Base-by-base conservation (phyloP, 2,113 vertebrate species). In the Loxodonta africana region DNA sequence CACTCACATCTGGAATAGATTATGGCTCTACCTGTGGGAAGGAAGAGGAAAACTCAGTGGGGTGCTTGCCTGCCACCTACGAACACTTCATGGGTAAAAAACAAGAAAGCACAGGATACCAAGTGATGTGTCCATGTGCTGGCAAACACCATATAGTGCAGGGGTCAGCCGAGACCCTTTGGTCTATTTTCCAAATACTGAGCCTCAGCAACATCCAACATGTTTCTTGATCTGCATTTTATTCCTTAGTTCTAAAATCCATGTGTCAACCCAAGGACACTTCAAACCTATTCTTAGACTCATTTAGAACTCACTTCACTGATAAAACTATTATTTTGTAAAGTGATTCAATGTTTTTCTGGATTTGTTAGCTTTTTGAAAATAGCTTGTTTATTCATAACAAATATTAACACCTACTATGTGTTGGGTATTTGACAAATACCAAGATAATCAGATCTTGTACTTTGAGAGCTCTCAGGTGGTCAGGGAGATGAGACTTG, bases 321-420 rank as follows among this genome's bases (percentile, higher is more conserved):
- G 41, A 44, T 86, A 74, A 88, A 96, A 92, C 73, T 94, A 81
- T 62, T 69, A 92, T 53, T 93, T 96, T 93, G 80, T 46, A 67
- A 95, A 91, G 41, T 23, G 25, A 93, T 74, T 65, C 5, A 65
- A 62, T 15, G 76, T 62, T 83, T 41, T 77, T 94, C 82, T 91
- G n/a, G 14, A 48, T 76, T 62, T 41, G 93, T 33, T 28, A 73
- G 80, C 63, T 91, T 78, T 93, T 85, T 81, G 74, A 26, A 87
- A 83, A 80, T 44, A 15, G 28, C 20, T 46, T 96, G 51, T 26
- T 80, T 41, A 62, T 57, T 86, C 62, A 57, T 15, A 62, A 88
- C 12, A 95, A 51, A 37, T 48, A 84, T 48, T 57, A 74, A 0
- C 3, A 46, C 48, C 48, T 82, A 57, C 18, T 60, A 18, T 8